phyloP scores from a whole-genome alignment of 2,113 vertebrate species.

The Penelope pileata region DNA sequence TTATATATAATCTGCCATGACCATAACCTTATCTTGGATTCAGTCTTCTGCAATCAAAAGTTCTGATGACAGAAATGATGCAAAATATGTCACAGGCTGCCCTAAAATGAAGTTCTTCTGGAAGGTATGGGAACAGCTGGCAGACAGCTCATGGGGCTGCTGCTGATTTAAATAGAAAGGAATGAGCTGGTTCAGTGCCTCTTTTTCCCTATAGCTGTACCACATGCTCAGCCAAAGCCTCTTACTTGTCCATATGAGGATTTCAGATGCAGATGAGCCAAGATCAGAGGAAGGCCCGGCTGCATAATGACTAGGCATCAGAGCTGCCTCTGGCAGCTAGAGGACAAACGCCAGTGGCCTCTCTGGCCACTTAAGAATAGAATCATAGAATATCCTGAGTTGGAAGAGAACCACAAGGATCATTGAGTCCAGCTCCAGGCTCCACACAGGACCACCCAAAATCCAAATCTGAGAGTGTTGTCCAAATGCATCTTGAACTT shows the following conservation, averaged over 20 bases:
- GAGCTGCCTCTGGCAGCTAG: neutral
- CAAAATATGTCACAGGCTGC: neutral
- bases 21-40: neutral
- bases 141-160: neutral
- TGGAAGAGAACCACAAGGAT: no score
- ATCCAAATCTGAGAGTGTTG: no score
- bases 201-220: neutral
- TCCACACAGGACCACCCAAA: no score
- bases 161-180: neutral
- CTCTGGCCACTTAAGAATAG: neutral
- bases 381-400: no score
- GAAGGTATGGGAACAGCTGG: accelerated
- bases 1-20: neutral
- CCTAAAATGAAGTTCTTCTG: neutral
- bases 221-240: neutral
- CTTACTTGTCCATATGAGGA: neutral
- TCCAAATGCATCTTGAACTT: no score
- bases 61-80: neutral
- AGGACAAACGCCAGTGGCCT: neutral
- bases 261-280: neutral
- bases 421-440: no score
- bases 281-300: neutral
- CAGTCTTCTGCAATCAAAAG: neutral
- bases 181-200: neutral
- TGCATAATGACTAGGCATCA: neutral